phyloP scores from a whole-genome alignment of 2,113 vertebrate species.

The Saguinus midas region DNA sequence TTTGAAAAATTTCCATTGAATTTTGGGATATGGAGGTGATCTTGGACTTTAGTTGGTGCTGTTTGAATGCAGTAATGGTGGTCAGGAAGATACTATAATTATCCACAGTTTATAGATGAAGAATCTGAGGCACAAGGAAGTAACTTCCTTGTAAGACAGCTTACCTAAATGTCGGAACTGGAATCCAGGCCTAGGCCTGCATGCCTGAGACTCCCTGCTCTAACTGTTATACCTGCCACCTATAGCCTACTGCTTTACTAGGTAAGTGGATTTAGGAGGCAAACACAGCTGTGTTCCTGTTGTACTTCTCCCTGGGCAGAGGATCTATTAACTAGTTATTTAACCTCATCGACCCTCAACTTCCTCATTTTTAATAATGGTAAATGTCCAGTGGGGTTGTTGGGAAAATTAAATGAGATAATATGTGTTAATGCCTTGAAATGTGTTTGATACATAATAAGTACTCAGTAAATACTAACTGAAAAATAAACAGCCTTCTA shows the following conservation, averaged over 20 bases:
- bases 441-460: background rate
- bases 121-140: background rate
- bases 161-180: background rate
- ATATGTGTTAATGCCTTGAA: background rate
- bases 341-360: background rate
- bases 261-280: background rate
- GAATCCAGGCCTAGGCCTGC: background rate
- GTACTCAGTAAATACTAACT: background rate
- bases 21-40: background rate
- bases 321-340: background rate
- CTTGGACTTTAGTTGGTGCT: background rate
- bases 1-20: background rate
- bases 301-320: background rate
- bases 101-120: background rate
- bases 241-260: background rate
- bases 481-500: background rate
- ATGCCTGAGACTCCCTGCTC: background rate
- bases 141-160: constrained; percentile 10
- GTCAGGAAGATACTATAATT: background rate
- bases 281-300: background rate
- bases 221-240: background rate
- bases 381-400: background rate
- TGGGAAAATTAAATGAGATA: constrained; percentile 30
- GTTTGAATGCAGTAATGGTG: background rate
- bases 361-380: constrained; percentile 1